These are phyloP conservation scores for Watersipora subatra DNA, from an alignment of 1,140 invertebrate genomes.

Conservation along the genomic window DNA sequence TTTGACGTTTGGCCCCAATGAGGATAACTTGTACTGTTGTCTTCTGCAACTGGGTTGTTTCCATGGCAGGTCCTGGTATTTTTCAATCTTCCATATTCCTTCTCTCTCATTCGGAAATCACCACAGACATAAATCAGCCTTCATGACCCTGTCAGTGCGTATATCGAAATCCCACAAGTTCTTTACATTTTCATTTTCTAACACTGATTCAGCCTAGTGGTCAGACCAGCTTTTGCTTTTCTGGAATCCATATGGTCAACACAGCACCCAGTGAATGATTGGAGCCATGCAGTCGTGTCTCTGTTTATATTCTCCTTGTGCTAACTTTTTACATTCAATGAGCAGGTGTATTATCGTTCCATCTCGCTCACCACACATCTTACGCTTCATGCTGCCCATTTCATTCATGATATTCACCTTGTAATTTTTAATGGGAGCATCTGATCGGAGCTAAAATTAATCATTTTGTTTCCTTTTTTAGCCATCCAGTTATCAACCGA, in stretches of 20 bases:
- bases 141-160: not conserved
- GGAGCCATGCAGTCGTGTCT: not conserved
- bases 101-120: no score
- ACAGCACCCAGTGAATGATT: not conserved
- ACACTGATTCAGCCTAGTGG: not conserved
- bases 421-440: not conserved
- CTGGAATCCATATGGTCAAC: not conserved
- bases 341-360: not conserved
- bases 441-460: not conserved
- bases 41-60: no score
- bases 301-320: not conserved
- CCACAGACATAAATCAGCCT: no score
- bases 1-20: no score
- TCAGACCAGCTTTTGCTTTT: not conserved
- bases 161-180: no score
- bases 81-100: no score
- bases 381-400: not conserved
- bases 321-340: not conserved
- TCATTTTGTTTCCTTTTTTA: not conserved
- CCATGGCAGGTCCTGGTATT: no score
- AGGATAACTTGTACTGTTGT: no score
- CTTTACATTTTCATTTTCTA: not conserved
- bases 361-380: not conserved
- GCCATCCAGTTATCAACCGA: not conserved
- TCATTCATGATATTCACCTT: not conserved